A percentile compares a stretch with the other conserved stretches of the same genome.
These are phyloP conservation scores for Argyrosomus regius DNA, from an alignment of 2,797 vertebrate species.

Conservation along the genomic window DNA sequence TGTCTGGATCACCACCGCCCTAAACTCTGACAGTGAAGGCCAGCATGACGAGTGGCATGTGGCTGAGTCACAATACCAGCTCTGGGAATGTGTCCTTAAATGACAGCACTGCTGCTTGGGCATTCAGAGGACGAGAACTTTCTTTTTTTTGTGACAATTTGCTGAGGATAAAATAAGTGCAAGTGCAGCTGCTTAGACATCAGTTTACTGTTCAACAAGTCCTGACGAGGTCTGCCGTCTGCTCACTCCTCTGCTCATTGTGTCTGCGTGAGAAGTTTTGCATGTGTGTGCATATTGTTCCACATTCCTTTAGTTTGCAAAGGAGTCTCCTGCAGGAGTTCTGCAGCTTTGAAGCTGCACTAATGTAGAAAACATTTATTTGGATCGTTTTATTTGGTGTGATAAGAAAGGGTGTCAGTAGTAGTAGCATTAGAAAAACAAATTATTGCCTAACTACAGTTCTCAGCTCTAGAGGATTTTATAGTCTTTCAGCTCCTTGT, in stretches of 20 bases:
- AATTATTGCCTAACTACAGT: not conserved
- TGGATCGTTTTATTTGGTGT: not conserved
- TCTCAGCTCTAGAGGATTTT: not conserved
- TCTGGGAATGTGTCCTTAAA: constrained; percentile 42
- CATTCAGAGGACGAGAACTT: not conserved
- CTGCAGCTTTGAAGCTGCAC: not conserved
- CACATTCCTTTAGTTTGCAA: not conserved
- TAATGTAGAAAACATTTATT: not conserved
- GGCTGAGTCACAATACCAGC: constrained; percentile 51
- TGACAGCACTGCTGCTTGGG: constrained; percentile 15
- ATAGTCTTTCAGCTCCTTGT: not conserved
- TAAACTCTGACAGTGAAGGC: constrained; percentile 8
- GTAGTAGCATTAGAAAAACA: not conserved
- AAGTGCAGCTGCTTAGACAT: constrained; percentile 25
- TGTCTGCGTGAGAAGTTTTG: constrained; percentile 10
- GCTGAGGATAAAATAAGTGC: constrained; percentile 15
- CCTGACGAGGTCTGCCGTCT: constrained; percentile 25
- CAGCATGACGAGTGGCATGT: constrained; percentile 12
- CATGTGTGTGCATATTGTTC: not conserved
- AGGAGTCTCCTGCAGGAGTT: not conserved
- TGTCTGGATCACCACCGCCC: constrained; percentile 46
- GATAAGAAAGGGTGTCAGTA: not conserved
- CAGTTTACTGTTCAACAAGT: constrained; percentile 35
- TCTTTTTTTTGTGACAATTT: not conserved
- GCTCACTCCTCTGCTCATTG: constrained; percentile 10